A percentile compares a stretch with the other conserved stretches of the same genome.
Conservation (phyloP, 2,113 vertebrate species). For the Trochalopteron elliotii region DNA sequence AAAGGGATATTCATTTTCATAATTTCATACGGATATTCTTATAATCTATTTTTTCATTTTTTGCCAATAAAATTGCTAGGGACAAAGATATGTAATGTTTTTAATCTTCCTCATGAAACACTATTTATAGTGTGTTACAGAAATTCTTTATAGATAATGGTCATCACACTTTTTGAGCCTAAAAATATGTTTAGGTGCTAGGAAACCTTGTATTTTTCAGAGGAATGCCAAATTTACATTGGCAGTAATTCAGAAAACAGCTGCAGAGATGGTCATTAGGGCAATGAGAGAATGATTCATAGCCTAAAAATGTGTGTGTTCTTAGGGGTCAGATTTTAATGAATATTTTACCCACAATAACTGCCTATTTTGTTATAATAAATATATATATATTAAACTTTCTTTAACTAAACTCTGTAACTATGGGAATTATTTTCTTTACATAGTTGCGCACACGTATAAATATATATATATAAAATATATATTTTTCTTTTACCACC, state of each 20-base stretch:
- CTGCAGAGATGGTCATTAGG: conserved; percentile 55
- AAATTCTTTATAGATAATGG: conserved; percentile 63
- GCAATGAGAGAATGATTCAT: conserved; percentile 76
- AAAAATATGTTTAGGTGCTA: conserved; percentile 73
- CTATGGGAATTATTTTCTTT: conserved; percentile 94
- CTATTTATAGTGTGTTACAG: conserved; percentile 77
- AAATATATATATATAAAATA: conserved; percentile 89
- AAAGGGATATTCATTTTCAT: conserved; percentile 66
- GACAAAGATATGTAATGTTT: conserved; percentile 66
- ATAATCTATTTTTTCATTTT: conserved; percentile 64
- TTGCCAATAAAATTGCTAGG: conserved; percentile 64
- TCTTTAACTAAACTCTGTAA: conserved; percentile 89
- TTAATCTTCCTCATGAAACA: conserved; percentile 66
- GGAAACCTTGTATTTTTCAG: conserved; percentile 70
- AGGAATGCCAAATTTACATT: conserved; percentile 63
- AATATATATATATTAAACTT: conserved; percentile 89
- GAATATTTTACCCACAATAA: conserved; percentile 95
- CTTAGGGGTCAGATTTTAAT: conserved; percentile 89
- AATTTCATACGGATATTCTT: conserved; percentile 61
- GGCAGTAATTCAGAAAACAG: conserved; percentile 47
- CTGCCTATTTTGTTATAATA: conserved; percentile 99
- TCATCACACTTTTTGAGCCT: conserved; percentile 67
- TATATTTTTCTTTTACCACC: conserved; percentile 87
- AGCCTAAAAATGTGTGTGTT: conserved; percentile 79
- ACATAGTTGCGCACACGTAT: conserved; percentile 84